Base-by-base conservation (phyloP, 2,888 invertebrate genomes). In the Isoperla grammatica region DNA sequence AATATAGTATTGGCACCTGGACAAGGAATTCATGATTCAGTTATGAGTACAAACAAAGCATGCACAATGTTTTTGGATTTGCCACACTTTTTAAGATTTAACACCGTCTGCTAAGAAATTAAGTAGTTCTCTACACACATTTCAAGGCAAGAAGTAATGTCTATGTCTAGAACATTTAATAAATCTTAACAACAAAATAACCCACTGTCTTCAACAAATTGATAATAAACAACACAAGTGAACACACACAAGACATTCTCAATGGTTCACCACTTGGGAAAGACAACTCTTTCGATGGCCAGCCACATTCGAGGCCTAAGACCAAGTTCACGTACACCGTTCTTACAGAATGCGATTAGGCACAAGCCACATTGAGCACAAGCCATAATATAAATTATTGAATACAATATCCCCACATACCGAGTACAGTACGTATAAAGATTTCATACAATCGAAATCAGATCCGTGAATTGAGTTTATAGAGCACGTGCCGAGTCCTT, bases 201-300 rank as follows among this genome's bases (percentile, higher is more conserved):
- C 40, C 20, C 39, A 35, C 17, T 35, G 20, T 2, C 13, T 48
- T 48, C 23, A 22, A 23, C 48, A 20, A 48, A n/a, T 17, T n/a
- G n/a, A 48, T 48, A n/a, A 12, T 23, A 48, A 22, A 48, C n/a
- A n/a, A n/a, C 40, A 54, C 23, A 56, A 13, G 8, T 50, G 4
- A 15, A 55, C 56, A 56, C 15, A 22, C 23, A 29, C 42, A 56
- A 17, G 13, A 40, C 54, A 40, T 40, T 17, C 42, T 54, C 40
- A 54, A 19, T 22, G 20, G 5, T 54, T 56, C 40, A 43, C 59
- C 59, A 59, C 59, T 59, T 59, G 59, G 59, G 59, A 59, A 53
- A 17, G 35, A 46, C 20, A 29, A 46, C 35, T 35, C 20, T 37
- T 48, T 46, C 35, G 23, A 9, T 39, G 54, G 20, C 17, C 20